phyloP scores from a whole-genome alignment of 2,113 vertebrate species.

The Athene noctua region DNA sequence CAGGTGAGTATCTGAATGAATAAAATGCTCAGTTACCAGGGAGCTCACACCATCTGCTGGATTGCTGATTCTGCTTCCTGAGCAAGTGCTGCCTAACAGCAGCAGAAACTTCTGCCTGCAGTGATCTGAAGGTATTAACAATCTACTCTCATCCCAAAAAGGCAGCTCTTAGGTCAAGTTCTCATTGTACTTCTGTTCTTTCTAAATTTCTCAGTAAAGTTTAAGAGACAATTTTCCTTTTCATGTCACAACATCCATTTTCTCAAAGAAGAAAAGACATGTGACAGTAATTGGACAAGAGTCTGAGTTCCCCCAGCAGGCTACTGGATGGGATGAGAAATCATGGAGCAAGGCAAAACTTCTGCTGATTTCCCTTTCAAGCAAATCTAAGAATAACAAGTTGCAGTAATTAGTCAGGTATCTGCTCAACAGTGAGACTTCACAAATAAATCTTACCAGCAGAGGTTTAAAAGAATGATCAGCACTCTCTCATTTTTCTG shows the following conservation, averaged over 20 bases:
- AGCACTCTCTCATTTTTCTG: neutral
- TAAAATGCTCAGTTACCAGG: neutral
- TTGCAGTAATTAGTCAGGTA: neutral
- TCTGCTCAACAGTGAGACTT: neutral
- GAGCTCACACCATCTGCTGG: slow-evolving; percentile 34
- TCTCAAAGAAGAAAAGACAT: neutral
- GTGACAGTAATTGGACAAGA: neutral
- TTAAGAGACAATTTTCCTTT: neutral
- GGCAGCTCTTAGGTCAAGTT: neutral
- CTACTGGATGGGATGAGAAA: neutral
- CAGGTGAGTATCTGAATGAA: neutral
- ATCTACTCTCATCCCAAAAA: neutral
- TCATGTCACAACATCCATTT: neutral
- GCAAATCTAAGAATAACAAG: neutral
- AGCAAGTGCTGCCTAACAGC: neutral
- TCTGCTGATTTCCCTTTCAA: neutral
- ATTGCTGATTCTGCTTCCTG: neutral
- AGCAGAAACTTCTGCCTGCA: neutral
- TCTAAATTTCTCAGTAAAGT: neutral
- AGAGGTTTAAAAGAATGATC: neutral
- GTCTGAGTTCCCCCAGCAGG: neutral
- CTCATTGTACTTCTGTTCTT: neutral
- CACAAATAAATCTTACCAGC: neutral
- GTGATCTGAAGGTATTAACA: neutral
- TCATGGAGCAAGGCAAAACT: neutral